phyloP scores from a whole-genome alignment of 2,113 vertebrate species.

The Semnornis frantzii region DNA sequence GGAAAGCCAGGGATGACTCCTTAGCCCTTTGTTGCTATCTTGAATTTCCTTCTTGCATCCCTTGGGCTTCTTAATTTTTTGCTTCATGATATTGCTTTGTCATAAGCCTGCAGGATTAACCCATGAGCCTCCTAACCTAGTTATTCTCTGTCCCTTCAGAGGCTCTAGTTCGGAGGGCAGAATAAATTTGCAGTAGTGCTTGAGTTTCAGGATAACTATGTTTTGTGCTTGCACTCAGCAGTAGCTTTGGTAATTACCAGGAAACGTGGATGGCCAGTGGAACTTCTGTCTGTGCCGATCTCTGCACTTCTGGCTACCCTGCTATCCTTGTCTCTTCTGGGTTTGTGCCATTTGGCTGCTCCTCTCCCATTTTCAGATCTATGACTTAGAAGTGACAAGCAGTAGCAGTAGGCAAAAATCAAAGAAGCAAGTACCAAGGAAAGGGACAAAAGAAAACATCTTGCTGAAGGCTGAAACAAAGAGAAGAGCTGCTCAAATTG shows the following conservation, averaged over 20 bases:
- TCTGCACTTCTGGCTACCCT: background rate
- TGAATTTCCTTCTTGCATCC: slow-evolving; percentile 47
- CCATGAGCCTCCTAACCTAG: background rate
- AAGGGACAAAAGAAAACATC: background rate
- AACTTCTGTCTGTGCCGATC: background rate
- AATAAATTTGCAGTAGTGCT: background rate
- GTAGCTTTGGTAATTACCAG: background rate
- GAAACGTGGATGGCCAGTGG: background rate
- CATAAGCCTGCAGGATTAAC: slow-evolving; percentile 43
- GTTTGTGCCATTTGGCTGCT: background rate
- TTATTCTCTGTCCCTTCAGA: background rate
- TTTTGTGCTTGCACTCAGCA: background rate
- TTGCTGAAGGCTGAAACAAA: background rate
- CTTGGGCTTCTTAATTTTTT: slow-evolving; percentile 47
- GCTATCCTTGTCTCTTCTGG: background rate
- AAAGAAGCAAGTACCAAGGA: background rate
- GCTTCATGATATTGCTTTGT: slow-evolving; percentile 3
- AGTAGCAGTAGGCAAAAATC: background rate
- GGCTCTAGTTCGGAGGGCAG: background rate
- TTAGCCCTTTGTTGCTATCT: slow-evolving; percentile 45
- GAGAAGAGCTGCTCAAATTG: background rate
- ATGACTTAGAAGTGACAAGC: background rate
- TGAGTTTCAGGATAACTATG: background rate
- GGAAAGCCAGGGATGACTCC: background rate
- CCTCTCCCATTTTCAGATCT: slow-evolving; percentile 1